Base-by-base conservation (phyloP, 2,113 vertebrate genomes). In the Rhegmatorhina hoffmannsi region DNA sequence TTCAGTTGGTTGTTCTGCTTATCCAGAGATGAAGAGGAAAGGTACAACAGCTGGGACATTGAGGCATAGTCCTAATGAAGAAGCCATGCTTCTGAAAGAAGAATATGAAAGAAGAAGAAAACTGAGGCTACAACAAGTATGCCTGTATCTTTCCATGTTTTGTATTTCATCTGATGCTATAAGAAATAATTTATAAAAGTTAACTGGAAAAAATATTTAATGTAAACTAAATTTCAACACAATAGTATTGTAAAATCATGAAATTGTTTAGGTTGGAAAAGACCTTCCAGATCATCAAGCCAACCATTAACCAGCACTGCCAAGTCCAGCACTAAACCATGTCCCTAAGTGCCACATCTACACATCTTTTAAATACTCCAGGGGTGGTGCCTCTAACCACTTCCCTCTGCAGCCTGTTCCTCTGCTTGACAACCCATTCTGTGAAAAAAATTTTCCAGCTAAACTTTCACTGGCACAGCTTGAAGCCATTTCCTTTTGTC, bases 1-100 rank as follows among this genome's bases (percentile, higher is more conserved):
- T 31, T 75, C 38, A 81, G 10, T 23, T 84, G 62, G 52, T 38
- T 89, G 50, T 91, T 84, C 79, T 52, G 38, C 3, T 0, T 89
- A 77, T 52, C 46, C 46, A 43, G 90, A 96, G 69, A 99, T 99
- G 99, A 99, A 98, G 95, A 98, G 98, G 60, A 99, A 99, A 81
- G 97, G 94, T 47, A 93, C 63, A 17, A 97, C 93, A 95, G 84
- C 96, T 72, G 81, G 96, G 17, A 96, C 91, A 17, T 15, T 99
- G 81, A 97, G 98, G 76, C 96, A 98, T 64, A 99, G 99, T 90
- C 99, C 99, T 6, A 99, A 99, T 81, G 99, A 99, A 84, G 99
- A 99, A 97, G 98, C 98, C 31, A 98, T 98, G 72, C 56, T 99
- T 72, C 80, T 99, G 75, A 98, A 98, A 92, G 98, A 99, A 68